These are phyloP conservation scores for Tetheella fluctuosa DNA, from an alignment of 2,888 invertebrate species.

Conservation along the genomic window DNA sequence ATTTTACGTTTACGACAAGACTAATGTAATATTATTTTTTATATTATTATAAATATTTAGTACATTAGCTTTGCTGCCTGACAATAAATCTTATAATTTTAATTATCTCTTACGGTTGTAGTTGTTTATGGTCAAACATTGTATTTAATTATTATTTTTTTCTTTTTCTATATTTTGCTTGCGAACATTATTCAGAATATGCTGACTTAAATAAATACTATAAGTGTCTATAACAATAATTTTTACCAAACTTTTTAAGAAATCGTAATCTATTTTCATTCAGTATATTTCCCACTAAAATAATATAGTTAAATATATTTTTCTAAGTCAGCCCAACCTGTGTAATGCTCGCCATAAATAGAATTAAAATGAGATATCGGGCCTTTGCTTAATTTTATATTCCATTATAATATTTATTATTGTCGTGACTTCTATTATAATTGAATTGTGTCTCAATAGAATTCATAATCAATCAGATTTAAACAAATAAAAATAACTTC, in stretches of 20 bases:
- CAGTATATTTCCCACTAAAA: slow-evolving; percentile 16
- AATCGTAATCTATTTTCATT: slow-evolving; percentile 14
- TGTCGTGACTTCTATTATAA: neutral
- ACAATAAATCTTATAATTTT: slow-evolving; percentile 68
- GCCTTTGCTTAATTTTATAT: neutral
- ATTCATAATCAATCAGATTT: neutral
- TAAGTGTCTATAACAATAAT: neutral
- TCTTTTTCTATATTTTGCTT: slow-evolving; percentile 42
- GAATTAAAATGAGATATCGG: neutral
- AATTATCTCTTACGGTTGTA: slow-evolving; percentile 57
- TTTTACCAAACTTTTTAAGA: neutral
- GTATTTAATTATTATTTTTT: slow-evolving; percentile 41
- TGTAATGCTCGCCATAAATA: slow-evolving; percentile 25
- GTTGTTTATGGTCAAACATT: slow-evolving; percentile 31
- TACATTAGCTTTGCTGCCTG: slow-evolving; percentile 69
- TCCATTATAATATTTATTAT: neutral
- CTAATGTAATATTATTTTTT: slow-evolving; percentile 51
- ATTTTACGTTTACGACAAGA: slow-evolving; percentile 54
- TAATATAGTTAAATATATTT: neutral
- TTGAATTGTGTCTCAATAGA: neutral
- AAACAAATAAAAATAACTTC: no score
- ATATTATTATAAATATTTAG: slow-evolving; percentile 50
- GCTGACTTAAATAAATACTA: slow-evolving; percentile 25
- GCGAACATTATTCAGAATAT: slow-evolving; percentile 50
- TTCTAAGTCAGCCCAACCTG: slow-evolving; percentile 21